Evolutionary conservation across 2,888 invertebrate species (phyloP).

Genomic region (Heliconius aoede): DNA sequence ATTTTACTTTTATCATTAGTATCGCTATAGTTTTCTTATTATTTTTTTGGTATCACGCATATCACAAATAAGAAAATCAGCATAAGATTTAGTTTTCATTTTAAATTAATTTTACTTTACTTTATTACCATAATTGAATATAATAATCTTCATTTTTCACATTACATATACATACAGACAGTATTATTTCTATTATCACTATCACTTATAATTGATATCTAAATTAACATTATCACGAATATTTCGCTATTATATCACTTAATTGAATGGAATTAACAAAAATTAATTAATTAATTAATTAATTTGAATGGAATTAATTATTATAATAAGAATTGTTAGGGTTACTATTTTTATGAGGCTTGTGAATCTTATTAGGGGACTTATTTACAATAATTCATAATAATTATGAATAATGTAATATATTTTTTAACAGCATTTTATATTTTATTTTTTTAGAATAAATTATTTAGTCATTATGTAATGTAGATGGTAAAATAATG

Average conservation of each 20-base stretch:
- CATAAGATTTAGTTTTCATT: not conserved
- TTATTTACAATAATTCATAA: too few relatives aligned
- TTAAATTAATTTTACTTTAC: not conserved
- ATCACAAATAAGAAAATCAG: not conserved
- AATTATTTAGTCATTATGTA: too few relatives aligned
- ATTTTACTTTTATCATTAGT: slow-evolving; percentile 1
- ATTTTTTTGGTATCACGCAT: not conserved
- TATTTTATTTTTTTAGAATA: too few relatives aligned
- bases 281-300: too few relatives aligned
- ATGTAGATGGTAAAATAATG: too few relatives aligned
- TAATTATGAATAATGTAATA: too few relatives aligned
- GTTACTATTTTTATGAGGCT: not conserved
- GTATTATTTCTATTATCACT: not conserved
- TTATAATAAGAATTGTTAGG: not conserved
- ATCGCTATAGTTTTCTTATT: slow-evolving; percentile 3
- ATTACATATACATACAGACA: slow-evolving; percentile 1
- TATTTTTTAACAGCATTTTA: too few relatives aligned
- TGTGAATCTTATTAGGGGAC: not conserved
- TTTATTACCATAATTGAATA: not conserved
- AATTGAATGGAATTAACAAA: not conserved
- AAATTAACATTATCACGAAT: not conserved
- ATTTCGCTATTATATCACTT: not conserved
- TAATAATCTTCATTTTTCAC: too few relatives aligned
- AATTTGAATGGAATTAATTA: not conserved
- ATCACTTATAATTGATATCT: not conserved